Evolutionary conservation across 2,888 invertebrate genomes (phyloP).

Genomic region (Metallyticus violacea): DNA sequence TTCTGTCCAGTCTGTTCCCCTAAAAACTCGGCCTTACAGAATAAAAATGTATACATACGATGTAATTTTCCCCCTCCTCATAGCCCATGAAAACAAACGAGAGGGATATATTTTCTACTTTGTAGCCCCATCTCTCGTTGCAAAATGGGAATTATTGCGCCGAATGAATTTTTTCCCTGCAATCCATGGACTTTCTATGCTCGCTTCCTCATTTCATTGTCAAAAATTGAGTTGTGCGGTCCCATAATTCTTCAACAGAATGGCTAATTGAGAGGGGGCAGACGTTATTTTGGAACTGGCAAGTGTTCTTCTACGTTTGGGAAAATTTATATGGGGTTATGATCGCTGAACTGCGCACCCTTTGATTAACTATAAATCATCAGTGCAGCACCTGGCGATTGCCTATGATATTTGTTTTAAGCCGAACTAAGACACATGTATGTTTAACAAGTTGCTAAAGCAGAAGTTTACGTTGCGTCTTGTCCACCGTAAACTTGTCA

Average conservation of each 20-base stretch:
- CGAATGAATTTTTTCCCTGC: background rate
- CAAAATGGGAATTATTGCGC: background rate
- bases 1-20: background rate
- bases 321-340: background rate
- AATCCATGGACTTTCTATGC: background rate
- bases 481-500: no score
- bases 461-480: no score
- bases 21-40: background rate
- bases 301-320: background rate
- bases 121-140: background rate
- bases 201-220: background rate
- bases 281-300: background rate
- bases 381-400: background rate
- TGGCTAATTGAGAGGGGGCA: background rate
- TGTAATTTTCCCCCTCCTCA: background rate
- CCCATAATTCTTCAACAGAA: background rate
- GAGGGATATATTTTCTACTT: background rate
- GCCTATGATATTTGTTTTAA: no score
- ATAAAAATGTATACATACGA: background rate
- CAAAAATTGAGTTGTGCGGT: background rate
- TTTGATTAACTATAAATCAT: background rate
- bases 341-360: background rate
- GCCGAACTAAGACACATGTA: no score
- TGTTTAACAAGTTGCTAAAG: no score
- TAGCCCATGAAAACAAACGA: background rate